Evolutionary conservation across 2,797 vertebrate species (phyloP), one percentile per base, ranked within the genome.

Genomic region (Hafferia zeledoni): DNA sequence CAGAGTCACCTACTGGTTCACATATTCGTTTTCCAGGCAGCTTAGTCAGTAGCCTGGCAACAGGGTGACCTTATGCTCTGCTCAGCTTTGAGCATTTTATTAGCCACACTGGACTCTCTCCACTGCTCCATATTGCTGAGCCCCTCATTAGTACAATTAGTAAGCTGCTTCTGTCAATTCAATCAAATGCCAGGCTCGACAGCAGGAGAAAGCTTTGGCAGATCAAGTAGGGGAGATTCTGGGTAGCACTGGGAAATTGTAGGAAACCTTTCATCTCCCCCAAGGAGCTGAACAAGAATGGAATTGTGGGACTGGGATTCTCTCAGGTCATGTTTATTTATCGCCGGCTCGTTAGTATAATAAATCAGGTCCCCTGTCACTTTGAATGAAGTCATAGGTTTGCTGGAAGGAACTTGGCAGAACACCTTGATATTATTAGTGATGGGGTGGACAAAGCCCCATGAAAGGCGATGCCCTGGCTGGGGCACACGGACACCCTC

Each of bases 131-230:
- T 79, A 84, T 84, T 94, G 93, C 91, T 39, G 83, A 97, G 86
- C 83, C 67, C 91, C 98, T 98, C 97, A 97, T 98, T 98, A 98
- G 97, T 95, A 81, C 94, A 97, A 94, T 98, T 98, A 98, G 95
- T 94, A 97, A 96, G 93, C 84, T 0, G 90, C 94, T 92, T 92
- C 96, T 95, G 96, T 97, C 97, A 97, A 74, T 92, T 94, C 82
- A 95, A 95, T 96, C 95, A 95, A 92, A 94, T 74, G 43, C 80
- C 89, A 77, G 67, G 90, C 95, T 96, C 93, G 39, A 95, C 89
- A 94, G 76, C 90, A 94, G 91, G 85, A 94, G 94, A 96, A 96
- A 93, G 85, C 82, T 96, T 96, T 97, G 96, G 94, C 97, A 96
- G 94, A 93, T 89, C 79, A 80, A 96, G 91, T 86, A 74, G 90